Evolutionary conservation across 2,888 invertebrate species (phyloP), one percentile per base, ranked within the genome.

Genomic region (Zhuqinia jingwanae): DNA sequence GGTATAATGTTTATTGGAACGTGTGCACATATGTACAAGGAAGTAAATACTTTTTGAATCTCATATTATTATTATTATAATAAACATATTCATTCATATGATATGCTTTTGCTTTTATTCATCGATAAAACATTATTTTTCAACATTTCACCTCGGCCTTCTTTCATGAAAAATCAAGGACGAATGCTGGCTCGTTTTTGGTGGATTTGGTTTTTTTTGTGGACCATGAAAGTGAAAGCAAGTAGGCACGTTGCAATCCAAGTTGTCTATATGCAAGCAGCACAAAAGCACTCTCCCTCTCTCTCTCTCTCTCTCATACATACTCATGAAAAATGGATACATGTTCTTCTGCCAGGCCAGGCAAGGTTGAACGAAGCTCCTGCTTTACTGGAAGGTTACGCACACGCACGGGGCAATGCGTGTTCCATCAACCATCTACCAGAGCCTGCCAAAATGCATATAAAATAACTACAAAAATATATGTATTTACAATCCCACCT

Each of bases 201-300:
- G 60, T 45, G 77, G 53, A n/a, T 56, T 53, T 75, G 17, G 2
- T 70, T 58, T 45, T 56, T 58, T 36, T 27, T 42, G n/a, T 47
- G 50, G 87, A 82, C 87, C 87, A 87, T 87, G 87, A 87, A 78
- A 87, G 87, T 82, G 87, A 87, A 87, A 87, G 87, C 73, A 42
- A 6, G 56, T 42, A 82, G 82, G 78, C 82, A 87, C 82, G 78
- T 82, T 78, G 87, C 78, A 86, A 80, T 20, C 68, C 65, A 70
- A 70, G 70, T 70, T 70, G 70, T 70, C 77, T 77, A 50, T 53
- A 79, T 75, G n/a, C n/a, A n/a, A 75, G 36, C 10, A 11, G 47
- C 45, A 45, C 30, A 53, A 30, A 17, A 60, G 22, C 20, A 68
- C n/a, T 65, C 65, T 65, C 25, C 17, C 20, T n/a, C 56, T 8